Evolutionary conservation across 2,113 vertebrate species (phyloP), one percentile per base, ranked within the genome.

Genomic region (Paralichthys olivaceus): DNA sequence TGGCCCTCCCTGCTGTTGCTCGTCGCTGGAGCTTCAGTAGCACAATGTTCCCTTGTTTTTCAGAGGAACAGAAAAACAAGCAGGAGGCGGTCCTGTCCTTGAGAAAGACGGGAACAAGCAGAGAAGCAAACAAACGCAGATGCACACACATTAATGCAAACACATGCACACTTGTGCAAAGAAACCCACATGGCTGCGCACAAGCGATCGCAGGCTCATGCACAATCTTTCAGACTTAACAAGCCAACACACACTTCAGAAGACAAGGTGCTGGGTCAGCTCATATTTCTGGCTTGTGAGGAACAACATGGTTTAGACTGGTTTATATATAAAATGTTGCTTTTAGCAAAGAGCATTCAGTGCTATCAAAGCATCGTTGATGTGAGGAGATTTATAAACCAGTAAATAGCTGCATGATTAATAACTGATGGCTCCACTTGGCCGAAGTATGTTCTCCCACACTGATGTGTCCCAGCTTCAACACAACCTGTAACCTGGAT

Each of bases 41-140:
- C 73, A 70, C 77, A 73, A 56, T 67, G 60, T 76, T 84, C 66
- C 32, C 74, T 77, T 79, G 51, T 76, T 75, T 62, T 69, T 45
- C 4, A n/a, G n/a, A 28, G 22, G 72, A 66, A 66, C n/a, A 59
- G 34, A 66, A 28, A 72, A 77, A 69, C 11, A 19, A 61, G 74
- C 71, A 45, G 56, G 25, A 78, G 80, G 49, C 58, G 55, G 25
- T 53, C 34, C 57, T 63, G 86, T 84, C 80, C 86, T 87, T 82
- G 87, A 88, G 77, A 87, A 51, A 75, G 57, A 59, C 4, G 8
- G 67, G 58, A 78, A 83, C 7, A 54, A 19, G 66, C 29, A 51
- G 29, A 49, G 37, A 58, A 13, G 69, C 66, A 77, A 22, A 72
- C 68, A 69, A 26, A 45, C 77, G 26, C 61, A 61, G 22, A 65